phyloP scores from a whole-genome alignment of 1,140 invertebrate genomes.

The Ceratina australensis region DNA sequence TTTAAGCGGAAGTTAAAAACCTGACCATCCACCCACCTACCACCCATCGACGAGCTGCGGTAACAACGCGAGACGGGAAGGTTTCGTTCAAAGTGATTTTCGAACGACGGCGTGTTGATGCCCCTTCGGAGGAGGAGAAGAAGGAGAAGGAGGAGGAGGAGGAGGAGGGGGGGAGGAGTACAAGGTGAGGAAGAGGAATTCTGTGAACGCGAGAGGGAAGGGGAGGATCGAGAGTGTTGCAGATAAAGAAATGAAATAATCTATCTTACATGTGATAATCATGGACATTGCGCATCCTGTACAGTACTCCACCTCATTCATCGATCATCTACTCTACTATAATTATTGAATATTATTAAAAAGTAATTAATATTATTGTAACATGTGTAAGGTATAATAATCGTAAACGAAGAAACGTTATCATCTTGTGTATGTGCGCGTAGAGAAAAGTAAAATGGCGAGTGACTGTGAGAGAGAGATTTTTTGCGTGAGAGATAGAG shows the following conservation, averaged over 20 bases:
- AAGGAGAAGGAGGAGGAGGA: background rate
- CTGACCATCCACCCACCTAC: slow-evolving; percentile 52
- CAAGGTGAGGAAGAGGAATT: no score
- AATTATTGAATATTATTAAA: slow-evolving; percentile 75
- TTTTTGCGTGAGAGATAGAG: slow-evolving; percentile 32
- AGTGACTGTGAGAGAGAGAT: slow-evolving; percentile 11
- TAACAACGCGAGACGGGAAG: background rate
- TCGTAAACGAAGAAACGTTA: slow-evolving; percentile 71
- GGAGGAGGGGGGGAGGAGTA: slow-evolving; percentile 13
- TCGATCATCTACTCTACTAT: slow-evolving; percentile 79
- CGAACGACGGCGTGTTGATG: slow-evolving; percentile 54
- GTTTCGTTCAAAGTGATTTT: slow-evolving; percentile 49
- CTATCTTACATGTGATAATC: slow-evolving; percentile 80
- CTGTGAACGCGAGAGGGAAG: slow-evolving; percentile 33
- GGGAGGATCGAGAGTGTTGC: slow-evolving; percentile 64
- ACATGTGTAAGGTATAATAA: slow-evolving; percentile 76
- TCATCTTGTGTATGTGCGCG: slow-evolving; percentile 71
- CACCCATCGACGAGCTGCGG: slow-evolving; percentile 4
- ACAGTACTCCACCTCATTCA: slow-evolving; percentile 80
- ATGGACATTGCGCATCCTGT: slow-evolving; percentile 80
- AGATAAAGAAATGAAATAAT: slow-evolving; percentile 68
- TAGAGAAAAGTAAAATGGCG: slow-evolving; percentile 45
- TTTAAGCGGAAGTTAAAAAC: slow-evolving; percentile 44
- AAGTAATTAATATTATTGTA: slow-evolving; percentile 79
- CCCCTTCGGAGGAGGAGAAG: background rate